Base-by-base conservation (phyloP, 1,140 invertebrate species). In the Druon quercuslanigerum region DNA sequence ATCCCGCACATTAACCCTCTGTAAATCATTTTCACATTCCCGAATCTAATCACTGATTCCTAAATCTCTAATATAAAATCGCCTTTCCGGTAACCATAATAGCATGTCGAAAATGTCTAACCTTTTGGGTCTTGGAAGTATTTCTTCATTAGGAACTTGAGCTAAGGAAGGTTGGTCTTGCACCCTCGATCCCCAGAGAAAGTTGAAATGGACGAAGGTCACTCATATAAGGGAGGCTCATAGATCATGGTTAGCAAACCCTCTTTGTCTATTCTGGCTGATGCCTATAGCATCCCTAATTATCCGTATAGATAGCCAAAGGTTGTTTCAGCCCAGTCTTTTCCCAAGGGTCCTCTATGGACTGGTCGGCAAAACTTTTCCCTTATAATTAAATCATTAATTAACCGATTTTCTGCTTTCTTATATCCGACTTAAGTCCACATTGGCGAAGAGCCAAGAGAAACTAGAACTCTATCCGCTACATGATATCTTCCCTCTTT, bases 351-450 rank as follows among this genome's bases (percentile, higher is more conserved):
- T 25, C 57, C 14, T 71, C 50, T 57, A 9, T 8, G 13, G 66
- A 60, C 66, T 66, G 82, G 79, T 76, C 54, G 51, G 72, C 83
- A 84, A 76, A 83, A 88, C 86, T 77, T 85, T 86, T 87, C 81
- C 84, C 82, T 86, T 87, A 79, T 87, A 88, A 88, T 88, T 87
- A 86, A 87, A 88, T 88, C 87, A 88, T 87, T 88, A 87, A 88
- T 88, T 88, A 84, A 79, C 72, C 75, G 50, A n/a, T 54, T 54
- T 54, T 54, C 52, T 17, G 52, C 52, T 54, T 54, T 54, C 52
- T 54, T 54, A 54, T 54, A 54, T 54, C 17, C 52, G 17, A 6
- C 16, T 54, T 54, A 54, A 17, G n/a, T 17, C 52, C 8, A n/a
- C 13, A 17, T 19, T 54, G 52, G 52, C 17, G 3, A 6, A 54